Evolutionary conservation across 2,113 vertebrate genomes (phyloP).

Genomic region (Catagonus wagneri): DNA sequence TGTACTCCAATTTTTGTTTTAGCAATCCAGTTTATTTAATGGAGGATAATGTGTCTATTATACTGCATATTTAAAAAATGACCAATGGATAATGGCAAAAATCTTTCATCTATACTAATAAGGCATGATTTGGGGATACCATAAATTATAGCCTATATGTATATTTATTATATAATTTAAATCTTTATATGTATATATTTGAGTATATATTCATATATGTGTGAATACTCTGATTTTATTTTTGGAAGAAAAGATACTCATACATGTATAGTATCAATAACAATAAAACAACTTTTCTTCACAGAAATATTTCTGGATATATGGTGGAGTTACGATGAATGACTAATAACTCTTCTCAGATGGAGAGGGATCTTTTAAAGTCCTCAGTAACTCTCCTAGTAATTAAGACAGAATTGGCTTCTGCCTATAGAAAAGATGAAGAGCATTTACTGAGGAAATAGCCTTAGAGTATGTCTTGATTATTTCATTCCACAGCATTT

Average conservation of each 20-base stretch:
- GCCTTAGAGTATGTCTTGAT: neutral
- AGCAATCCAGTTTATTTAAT: neutral
- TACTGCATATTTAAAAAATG: neutral
- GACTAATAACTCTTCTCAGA: neutral
- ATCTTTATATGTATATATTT: neutral
- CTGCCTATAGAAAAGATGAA: neutral
- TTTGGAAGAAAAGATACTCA: neutral
- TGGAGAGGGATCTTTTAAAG: neutral
- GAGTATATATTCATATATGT: neutral
- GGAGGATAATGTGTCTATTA: neutral
- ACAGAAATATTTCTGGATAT: neutral
- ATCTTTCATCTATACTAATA: neutral
- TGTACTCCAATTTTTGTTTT: neutral
- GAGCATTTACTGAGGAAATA: neutral
- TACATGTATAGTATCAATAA: neutral
- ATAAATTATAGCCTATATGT: neutral
- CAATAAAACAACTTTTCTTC: neutral
- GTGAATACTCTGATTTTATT: neutral
- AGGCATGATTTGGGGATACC: neutral
- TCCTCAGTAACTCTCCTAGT: neutral
- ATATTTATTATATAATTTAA: neutral
- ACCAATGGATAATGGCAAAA: neutral
- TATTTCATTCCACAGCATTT: neutral
- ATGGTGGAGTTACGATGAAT: neutral
- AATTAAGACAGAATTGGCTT: slow-evolving; percentile 23